phyloP scores from a whole-genome alignment of 2,797 vertebrate species.

The Acipenser oxyrinchus region DNA sequence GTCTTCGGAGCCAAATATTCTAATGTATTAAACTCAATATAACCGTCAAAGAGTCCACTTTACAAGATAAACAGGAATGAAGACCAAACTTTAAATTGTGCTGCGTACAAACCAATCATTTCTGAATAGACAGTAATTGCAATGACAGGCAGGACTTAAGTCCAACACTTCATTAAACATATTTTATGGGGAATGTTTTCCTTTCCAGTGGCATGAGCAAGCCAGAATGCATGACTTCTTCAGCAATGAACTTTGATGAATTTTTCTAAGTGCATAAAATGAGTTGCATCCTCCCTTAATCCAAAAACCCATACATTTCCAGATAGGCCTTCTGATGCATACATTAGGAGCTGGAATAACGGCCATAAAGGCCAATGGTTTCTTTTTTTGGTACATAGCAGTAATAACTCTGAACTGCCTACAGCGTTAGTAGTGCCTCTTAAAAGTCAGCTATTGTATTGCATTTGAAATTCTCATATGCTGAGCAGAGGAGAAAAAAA shows the following conservation, averaged over 20 bases:
- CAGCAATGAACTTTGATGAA: constrained; percentile 63
- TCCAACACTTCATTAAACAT: constrained; percentile 68
- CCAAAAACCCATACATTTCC: constrained; percentile 35
- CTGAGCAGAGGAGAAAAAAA: constrained; percentile 67
- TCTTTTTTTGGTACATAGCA: constrained; percentile 56
- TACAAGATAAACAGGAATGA: constrained; percentile 12
- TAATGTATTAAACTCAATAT: too few species aligned
- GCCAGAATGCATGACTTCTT: constrained; percentile 60
- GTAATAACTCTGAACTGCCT: constrained; percentile 74
- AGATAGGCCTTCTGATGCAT: constrained; percentile 56
- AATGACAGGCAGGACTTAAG: constrained; percentile 51
- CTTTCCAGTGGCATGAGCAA: constrained; percentile 65
- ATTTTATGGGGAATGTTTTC: constrained; percentile 63
- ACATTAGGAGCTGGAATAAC: constrained; percentile 52
- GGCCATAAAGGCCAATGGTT: constrained; percentile 61
- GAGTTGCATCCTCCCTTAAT: constrained; percentile 58
- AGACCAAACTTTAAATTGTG: constrained; percentile 47
- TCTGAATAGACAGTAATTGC: constrained; percentile 52
- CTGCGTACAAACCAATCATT: constrained; percentile 52
- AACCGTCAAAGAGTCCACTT: constrained; percentile 18
- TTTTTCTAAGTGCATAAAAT: constrained; percentile 65
- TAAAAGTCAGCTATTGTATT: constrained; percentile 70
- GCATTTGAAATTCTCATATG: constrained; percentile 70
- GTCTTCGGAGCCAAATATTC: too few species aligned
- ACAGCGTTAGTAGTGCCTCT: constrained; percentile 56